Percentiles rank a stretch among this genome's conserved stretches.
phyloP scores from a whole-genome alignment of 2,888 invertebrate species.

The Papilio elwesi region DNA sequence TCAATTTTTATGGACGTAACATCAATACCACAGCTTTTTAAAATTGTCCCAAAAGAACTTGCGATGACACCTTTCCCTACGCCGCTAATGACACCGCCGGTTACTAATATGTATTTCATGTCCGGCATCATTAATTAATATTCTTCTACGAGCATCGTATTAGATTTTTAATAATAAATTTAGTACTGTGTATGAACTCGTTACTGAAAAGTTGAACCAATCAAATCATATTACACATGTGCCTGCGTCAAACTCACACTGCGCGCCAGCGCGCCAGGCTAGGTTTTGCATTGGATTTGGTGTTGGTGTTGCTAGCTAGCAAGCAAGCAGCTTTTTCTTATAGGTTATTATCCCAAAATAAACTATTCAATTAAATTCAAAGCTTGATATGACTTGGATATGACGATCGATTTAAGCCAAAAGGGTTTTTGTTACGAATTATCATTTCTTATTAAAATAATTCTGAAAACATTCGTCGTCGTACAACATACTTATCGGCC shows the following conservation, averaged over 20 bases:
- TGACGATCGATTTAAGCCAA: no score
- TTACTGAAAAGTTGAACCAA: slow-evolving; percentile 18
- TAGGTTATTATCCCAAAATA: not conserved
- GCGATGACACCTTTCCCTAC: slow-evolving; percentile 98
- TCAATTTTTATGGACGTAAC: slow-evolving; percentile 99
- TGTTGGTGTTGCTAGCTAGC: not conserved
- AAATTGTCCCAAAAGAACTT: slow-evolving; percentile 96
- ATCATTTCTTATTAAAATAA: no score
- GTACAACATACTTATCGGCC: no score
- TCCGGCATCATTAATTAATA: slow-evolving; percentile 61
- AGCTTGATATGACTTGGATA: no score
- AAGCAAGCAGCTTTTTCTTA: not conserved
- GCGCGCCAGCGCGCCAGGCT: slow-evolving; percentile 10
- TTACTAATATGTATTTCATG: slow-evolving; percentile 99
- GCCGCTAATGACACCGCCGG: slow-evolving; percentile 99
- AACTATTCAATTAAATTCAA: no score
- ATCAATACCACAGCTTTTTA: slow-evolving; percentile 97
- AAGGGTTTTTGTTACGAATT: no score
- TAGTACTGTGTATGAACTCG: not conserved
- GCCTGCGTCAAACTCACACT: slow-evolving; percentile 35
- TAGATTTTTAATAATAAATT: not conserved
- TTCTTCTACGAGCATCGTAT: slow-evolving; percentile 21
- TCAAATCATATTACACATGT: slow-evolving; percentile 20
- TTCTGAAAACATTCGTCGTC: no score
- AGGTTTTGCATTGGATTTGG: slow-evolving; percentile 10